These are phyloP conservation scores for Neomicropteryx cornuta DNA, from an alignment of 1,140 invertebrate species.

Conservation along the genomic window DNA sequence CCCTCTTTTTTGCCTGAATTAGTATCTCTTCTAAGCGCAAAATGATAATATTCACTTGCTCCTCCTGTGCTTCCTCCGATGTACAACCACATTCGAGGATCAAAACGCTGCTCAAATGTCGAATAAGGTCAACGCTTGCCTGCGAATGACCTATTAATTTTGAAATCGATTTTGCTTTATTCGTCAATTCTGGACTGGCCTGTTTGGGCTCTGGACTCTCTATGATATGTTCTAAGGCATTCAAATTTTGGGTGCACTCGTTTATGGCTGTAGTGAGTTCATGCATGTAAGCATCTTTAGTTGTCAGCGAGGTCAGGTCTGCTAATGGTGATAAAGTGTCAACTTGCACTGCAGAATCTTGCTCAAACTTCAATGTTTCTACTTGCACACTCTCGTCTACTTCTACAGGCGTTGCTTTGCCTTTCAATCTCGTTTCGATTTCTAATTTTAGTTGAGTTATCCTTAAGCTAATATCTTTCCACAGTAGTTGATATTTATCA, in stretches of 20 bases:
- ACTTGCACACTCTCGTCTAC: conserved; percentile 54
- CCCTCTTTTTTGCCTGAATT: conserved; percentile 56
- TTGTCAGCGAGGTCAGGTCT: conserved; percentile 50
- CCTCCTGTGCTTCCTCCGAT: conserved; percentile 50
- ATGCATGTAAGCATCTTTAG: conserved; percentile 65
- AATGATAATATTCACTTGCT: conserved; percentile 52
- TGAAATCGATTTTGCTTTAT: conserved; percentile 43
- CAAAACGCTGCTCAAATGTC: conserved; percentile 60
- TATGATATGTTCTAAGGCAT: conserved; percentile 42
- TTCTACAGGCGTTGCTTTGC: conserved; percentile 24
- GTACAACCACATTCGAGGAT: conserved; percentile 60
- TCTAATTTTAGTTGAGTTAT: conserved; percentile 38
- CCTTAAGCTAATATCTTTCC: conserved; percentile 47
- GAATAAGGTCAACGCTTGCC: conserved; percentile 58
- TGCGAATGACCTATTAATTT: conserved; percentile 59
- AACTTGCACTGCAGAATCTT: conserved; percentile 65
- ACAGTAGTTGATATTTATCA: conserved; percentile 55
- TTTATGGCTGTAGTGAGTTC: conserved; percentile 57
- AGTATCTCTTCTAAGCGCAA: conserved; percentile 58
- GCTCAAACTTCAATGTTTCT: conserved; percentile 62
- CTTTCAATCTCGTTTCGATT: conserved; percentile 26
- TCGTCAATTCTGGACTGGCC: conserved; percentile 39
- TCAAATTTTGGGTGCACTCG: conserved; percentile 46
- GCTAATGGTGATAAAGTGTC: conserved; percentile 52
- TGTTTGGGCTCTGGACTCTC: conserved; percentile 37